Conservation (phyloP, 2,888 invertebrate genomes). For the Quadriops clusia region DNA sequence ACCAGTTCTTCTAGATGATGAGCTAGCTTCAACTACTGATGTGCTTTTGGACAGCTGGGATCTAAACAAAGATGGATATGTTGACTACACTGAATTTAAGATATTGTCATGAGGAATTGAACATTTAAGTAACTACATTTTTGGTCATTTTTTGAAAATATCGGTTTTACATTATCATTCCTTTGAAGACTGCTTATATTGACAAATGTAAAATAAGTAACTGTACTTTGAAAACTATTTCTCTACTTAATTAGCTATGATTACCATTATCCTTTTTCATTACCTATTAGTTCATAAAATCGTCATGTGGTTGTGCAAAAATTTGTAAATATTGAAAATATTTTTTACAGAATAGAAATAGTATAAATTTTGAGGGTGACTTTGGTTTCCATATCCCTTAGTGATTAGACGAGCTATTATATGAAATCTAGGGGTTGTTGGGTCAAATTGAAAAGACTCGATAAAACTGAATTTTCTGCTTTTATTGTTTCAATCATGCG, state of each 20-base stretch:
- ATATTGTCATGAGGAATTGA: no score
- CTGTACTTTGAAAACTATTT: no score
- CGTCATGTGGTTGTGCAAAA: conserved; percentile 9
- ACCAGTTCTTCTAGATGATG: conserved; percentile 40
- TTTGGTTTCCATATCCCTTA: neutral
- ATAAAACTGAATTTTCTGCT: conserved; percentile 31
- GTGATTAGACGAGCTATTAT: neutral
- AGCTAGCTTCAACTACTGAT: conserved; percentile 46
- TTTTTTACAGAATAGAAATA: conserved; percentile 7
- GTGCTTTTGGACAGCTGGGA: conserved; percentile 55
- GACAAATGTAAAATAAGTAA: no score
- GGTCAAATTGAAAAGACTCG: conserved; percentile 7
- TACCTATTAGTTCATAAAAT: no score
- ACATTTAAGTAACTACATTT: no score
- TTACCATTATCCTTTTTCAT: no score
- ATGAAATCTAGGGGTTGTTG: conserved; percentile 1
- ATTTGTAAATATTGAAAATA: conserved; percentile 9
- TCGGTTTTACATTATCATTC: no score
- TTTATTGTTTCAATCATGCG: conserved; percentile 33
- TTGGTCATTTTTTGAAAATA: no score
- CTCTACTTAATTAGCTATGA: no score
- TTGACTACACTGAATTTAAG: conserved; percentile 53
- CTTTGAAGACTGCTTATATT: no score
- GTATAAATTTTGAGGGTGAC: conserved; percentile 3
- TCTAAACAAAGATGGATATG: conserved; percentile 59